phyloP scores from a whole-genome alignment of 1,140 invertebrate species.

The Ips nitidus region DNA sequence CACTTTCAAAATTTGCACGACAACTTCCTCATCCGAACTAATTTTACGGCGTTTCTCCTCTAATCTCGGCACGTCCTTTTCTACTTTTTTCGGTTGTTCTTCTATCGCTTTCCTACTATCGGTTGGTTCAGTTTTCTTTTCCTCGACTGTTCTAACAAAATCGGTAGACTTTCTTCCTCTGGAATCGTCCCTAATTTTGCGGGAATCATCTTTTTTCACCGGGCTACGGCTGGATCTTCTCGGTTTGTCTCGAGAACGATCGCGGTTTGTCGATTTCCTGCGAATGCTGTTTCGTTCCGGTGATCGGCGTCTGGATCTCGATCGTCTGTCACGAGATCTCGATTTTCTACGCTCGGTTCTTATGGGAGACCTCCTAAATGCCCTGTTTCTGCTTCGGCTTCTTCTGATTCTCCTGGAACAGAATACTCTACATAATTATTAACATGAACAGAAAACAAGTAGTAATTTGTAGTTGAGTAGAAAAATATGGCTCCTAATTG shows the following conservation, averaged over 20 bases:
- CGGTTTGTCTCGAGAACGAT: slow-evolving; percentile 38
- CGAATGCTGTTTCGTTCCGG: slow-evolving; percentile 43
- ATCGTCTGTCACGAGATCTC: slow-evolving; percentile 43
- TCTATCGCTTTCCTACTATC: slow-evolving; percentile 44
- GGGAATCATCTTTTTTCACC: slow-evolving; percentile 26
- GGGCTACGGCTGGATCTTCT: slow-evolving; percentile 46
- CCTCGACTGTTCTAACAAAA: slow-evolving; percentile 22
- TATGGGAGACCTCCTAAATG: slow-evolving; percentile 39
- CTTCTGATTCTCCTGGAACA: not conserved
- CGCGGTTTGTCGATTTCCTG: slow-evolving; percentile 43
- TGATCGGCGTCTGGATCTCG: slow-evolving; percentile 45
- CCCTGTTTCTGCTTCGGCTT: slow-evolving; percentile 34
- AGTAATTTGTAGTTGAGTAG: too few species aligned
- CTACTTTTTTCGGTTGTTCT: slow-evolving; percentile 40
- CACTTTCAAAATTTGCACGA: slow-evolving; percentile 19
- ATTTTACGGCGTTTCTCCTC: slow-evolving; percentile 20
- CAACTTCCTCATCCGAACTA: slow-evolving; percentile 18
- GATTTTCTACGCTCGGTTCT: slow-evolving; percentile 41
- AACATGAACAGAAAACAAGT: too few species aligned
- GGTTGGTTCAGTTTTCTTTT: slow-evolving; percentile 42
- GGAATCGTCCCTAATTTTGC: slow-evolving; percentile 37
- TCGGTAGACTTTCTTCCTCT: slow-evolving; percentile 21
- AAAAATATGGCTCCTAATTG: too few species aligned
- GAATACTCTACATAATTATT: too few species aligned
- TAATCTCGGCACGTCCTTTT: slow-evolving; percentile 40